These are phyloP conservation scores for Antrozous pallidus DNA, from an alignment of 2,797 vertebrate genomes.

Conservation along the genomic window DNA sequence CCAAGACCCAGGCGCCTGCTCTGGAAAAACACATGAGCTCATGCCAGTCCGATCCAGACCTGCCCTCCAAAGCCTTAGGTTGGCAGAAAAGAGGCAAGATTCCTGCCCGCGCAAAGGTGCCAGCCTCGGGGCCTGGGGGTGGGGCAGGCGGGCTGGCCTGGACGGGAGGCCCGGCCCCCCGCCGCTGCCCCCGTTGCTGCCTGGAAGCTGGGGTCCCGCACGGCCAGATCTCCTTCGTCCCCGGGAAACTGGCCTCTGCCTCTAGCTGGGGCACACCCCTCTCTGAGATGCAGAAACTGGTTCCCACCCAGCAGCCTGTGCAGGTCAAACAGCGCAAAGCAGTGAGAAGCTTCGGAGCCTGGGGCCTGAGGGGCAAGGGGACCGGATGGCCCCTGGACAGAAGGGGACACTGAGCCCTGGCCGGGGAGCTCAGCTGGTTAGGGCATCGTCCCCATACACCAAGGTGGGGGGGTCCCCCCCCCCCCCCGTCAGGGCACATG, in stretches of 20 bases:
- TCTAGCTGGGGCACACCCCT: accelerated
- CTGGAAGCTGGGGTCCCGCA: background rate
- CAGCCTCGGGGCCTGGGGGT: background rate
- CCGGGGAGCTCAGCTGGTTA: background rate
- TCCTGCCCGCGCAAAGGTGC: accelerated
- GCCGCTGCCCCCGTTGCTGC: background rate
- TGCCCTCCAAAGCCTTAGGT: background rate
- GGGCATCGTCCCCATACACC: background rate
- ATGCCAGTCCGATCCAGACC: background rate
- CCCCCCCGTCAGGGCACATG: background rate
- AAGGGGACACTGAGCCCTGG: background rate
- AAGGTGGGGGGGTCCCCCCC: background rate
- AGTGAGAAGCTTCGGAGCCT: accelerated
- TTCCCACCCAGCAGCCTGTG: background rate
- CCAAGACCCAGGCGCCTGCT: background rate
- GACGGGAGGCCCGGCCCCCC: too few species aligned
- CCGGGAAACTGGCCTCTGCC: background rate
- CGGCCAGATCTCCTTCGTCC: accelerated
- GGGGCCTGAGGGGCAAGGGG: too few species aligned
- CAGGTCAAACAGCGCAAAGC: background rate
- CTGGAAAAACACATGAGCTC: conserved; percentile 41
- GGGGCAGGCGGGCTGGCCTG: too few species aligned
- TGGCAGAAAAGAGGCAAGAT: conserved; percentile 5
- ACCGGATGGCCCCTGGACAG: background rate
- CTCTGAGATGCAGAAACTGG: background rate